Evolutionary conservation across 2,113 vertebrate genomes (phyloP).

Genomic region (Elephantulus edwardii): DNA sequence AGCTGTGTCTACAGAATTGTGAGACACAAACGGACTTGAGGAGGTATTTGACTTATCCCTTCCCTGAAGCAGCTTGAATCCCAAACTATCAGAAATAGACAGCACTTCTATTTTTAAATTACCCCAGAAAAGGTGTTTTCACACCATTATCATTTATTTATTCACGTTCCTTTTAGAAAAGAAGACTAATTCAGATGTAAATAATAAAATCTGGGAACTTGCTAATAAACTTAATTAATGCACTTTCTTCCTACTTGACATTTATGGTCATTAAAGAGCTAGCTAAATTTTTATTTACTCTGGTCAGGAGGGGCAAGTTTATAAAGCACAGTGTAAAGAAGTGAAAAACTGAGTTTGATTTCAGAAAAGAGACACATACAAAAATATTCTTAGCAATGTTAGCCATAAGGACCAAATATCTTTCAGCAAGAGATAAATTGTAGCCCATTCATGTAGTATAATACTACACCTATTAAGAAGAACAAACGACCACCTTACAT

Average conservation of each 20-base stretch:
- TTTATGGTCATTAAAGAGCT: slow-evolving; percentile 19
- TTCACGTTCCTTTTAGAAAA: slow-evolving; percentile 35
- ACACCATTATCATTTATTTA: slow-evolving; percentile 14
- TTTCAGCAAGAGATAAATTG: not conserved
- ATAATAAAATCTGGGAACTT: slow-evolving; percentile 42
- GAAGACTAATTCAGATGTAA: slow-evolving; percentile 36
- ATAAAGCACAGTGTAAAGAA: slow-evolving; percentile 4
- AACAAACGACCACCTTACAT: not conserved
- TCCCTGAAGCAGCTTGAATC: slow-evolving; percentile 13
- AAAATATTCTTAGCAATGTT: slow-evolving; percentile 17
- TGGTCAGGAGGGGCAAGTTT: slow-evolving; percentile 14
- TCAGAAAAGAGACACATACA: not conserved
- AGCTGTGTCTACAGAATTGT: not conserved
- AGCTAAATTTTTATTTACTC: slow-evolving; percentile 39
- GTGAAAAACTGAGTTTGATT: slow-evolving; percentile 45
- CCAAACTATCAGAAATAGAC: not conserved
- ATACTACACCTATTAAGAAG: no score
- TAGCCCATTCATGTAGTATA: not conserved
- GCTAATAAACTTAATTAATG: slow-evolving; percentile 32
- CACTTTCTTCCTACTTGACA: slow-evolving; percentile 32
- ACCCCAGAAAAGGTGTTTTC: slow-evolving; percentile 44
- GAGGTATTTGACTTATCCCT: not conserved
- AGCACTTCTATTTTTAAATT: slow-evolving; percentile 40
- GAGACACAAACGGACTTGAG: slow-evolving; percentile 18
- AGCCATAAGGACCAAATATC: not conserved